Percentiles rank a stretch among this genome's conserved stretches.
phyloP scores from a whole-genome alignment of 2,797 vertebrate species.

The Periparus ater region DNA sequence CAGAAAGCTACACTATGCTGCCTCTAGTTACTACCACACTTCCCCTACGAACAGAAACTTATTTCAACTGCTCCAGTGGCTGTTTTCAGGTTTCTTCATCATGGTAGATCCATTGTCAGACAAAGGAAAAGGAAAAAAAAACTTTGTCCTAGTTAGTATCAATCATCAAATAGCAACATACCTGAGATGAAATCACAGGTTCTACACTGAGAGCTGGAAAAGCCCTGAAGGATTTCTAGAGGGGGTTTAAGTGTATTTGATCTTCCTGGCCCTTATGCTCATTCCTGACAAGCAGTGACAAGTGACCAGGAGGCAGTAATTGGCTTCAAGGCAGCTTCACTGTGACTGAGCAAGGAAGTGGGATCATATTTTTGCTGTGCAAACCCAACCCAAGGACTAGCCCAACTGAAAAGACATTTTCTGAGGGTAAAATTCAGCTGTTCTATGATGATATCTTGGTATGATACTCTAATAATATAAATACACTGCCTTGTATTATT shows the following conservation, averaged over 20 bases:
- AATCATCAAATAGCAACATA: not conserved
- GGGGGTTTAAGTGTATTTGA: rapidly evolving
- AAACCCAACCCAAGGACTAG: not conserved
- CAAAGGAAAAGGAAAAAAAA: not conserved
- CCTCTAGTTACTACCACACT: not conserved
- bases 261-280: not conserved
- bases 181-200: not conserved
- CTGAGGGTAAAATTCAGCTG: not conserved
- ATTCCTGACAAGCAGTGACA: not conserved
- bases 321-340: not conserved
- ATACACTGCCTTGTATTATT: not conserved
- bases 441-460: not conserved
- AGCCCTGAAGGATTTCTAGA: not conserved
- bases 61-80: not conserved
- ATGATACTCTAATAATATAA: not conserved
- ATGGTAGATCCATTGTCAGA: not conserved
- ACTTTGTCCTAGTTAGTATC: not conserved
- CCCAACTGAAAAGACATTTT: not conserved
- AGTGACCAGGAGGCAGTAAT: not conserved
- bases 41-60: not conserved
- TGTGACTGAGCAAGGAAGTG: not conserved
- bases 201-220: not conserved
- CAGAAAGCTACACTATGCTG: not conserved
- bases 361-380: not conserved
- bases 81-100: not conserved